phyloP scores from a whole-genome alignment of 2,113 vertebrate genomes.

The Prinia subflava region DNA sequence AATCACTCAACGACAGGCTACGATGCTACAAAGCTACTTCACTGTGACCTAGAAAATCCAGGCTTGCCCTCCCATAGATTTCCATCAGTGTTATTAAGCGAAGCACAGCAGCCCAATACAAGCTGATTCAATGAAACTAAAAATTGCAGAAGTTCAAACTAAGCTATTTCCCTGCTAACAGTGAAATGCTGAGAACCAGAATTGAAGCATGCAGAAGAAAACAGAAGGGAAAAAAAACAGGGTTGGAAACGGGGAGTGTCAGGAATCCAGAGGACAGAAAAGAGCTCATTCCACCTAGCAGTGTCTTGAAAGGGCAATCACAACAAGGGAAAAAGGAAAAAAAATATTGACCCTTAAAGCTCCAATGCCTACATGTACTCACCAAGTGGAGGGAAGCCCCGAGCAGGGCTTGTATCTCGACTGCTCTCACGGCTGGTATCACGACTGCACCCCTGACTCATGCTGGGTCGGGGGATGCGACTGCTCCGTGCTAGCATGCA shows the following conservation, averaged over 20 bases:
- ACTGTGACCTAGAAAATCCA: not conserved
- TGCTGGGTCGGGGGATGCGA: constrained; percentile 98
- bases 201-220: constrained; percentile 73
- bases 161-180: constrained; percentile 26
- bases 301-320: constrained; percentile 44
- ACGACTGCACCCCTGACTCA: constrained; percentile 99
- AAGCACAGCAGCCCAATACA: not conserved
- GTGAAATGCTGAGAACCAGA: constrained; percentile 34
- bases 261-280: constrained; percentile 46
- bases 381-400: constrained; percentile 97
- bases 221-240: not conserved
- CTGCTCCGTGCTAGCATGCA: constrained; percentile 99
- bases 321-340: constrained; percentile 27
- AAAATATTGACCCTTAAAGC: constrained; percentile 57
- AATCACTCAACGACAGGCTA: not conserved
- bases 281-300: constrained; percentile 65
- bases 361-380: constrained; percentile 83
- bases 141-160: not conserved
- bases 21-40: not conserved
- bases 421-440: constrained; percentile 99
- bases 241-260: constrained; percentile 34
- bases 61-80: not conserved
- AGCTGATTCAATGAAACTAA: not conserved
- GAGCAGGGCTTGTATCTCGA: constrained; percentile 98
- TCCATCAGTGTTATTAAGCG: not conserved